Evolutionary conservation across 2,113 vertebrate species (phyloP).

Genomic region (Carassius carassius): DNA sequence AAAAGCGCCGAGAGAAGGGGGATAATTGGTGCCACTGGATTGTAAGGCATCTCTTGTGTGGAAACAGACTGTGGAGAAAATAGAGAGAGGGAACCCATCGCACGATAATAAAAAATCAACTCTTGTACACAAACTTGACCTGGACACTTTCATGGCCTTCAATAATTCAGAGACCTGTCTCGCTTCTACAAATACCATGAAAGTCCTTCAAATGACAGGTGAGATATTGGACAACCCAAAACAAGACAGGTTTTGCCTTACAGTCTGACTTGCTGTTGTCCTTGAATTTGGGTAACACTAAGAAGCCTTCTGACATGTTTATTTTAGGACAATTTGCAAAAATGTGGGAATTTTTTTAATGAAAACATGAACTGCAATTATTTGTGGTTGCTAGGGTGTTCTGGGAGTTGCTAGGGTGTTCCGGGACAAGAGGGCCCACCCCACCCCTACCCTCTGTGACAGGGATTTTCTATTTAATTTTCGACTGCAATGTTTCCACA

Average conservation of each 20-base stretch:
- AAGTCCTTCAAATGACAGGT: background rate
- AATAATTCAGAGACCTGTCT: conserved; percentile 71
- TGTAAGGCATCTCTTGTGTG: conserved; percentile 90
- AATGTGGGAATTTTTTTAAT: background rate
- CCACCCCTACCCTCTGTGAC: background rate
- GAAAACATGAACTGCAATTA: background rate
- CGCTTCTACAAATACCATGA: background rate
- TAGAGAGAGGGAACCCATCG: conserved; percentile 78
- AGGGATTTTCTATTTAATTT: background rate
- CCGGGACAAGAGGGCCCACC: no score
- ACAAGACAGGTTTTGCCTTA: background rate
- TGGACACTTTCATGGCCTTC: conserved; percentile 84
- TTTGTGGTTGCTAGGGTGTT: background rate
- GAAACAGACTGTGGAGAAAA: conserved; percentile 86
- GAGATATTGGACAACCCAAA: background rate
- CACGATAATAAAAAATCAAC: conserved; percentile 86
- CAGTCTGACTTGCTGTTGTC: background rate
- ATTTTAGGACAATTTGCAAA: background rate
- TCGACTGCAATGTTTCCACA: background rate
- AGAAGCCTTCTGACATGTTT: background rate
- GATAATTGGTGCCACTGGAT: conserved; percentile 96
- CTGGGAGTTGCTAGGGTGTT: background rate
- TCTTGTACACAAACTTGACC: conserved; percentile 99
- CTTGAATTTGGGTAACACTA: background rate
- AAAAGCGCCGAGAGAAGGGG: conserved; percentile 96